Evolutionary conservation across 2,797 vertebrate genomes (phyloP).

Genomic region (Enteromius viviparus): DNA sequence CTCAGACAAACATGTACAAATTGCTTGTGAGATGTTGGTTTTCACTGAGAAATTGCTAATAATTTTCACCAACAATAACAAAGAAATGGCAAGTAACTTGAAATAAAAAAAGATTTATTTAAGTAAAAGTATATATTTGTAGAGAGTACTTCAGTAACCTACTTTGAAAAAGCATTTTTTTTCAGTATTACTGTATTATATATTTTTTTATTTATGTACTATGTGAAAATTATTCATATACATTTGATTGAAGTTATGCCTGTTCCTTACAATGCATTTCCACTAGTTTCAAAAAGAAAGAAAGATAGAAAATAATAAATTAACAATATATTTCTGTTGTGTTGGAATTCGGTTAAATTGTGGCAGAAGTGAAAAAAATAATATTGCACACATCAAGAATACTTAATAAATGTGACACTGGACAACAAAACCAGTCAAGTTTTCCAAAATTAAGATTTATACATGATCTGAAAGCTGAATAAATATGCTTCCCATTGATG

Average conservation of each 20-base stretch:
- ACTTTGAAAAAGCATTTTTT: too few species aligned
- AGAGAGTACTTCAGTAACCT: neutral
- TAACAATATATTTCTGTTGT: neutral
- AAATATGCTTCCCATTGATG: too few species aligned
- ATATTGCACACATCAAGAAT: neutral
- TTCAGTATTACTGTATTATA: too few species aligned
- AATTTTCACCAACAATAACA: neutral
- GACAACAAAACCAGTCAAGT: too few species aligned
- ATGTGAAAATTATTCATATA: neutral
- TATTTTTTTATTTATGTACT: too few species aligned
- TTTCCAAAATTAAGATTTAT: too few species aligned
- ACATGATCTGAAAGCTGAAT: too few species aligned
- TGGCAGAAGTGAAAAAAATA: neutral
- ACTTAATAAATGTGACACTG: too few species aligned
- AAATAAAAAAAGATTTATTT: neutral
- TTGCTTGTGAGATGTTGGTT: too few species aligned
- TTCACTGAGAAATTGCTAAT: neutral
- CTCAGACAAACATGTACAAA: too few species aligned
- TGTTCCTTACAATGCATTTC: neutral
- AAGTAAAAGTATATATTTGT: neutral
- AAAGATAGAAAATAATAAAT: neutral
- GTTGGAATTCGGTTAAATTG: neutral
- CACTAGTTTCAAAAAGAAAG: neutral
- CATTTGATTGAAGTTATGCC: neutral
- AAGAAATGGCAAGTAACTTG: neutral